Conservation (phyloP, 2,113 vertebrate species). For the Hiodon tergisus region DNA sequence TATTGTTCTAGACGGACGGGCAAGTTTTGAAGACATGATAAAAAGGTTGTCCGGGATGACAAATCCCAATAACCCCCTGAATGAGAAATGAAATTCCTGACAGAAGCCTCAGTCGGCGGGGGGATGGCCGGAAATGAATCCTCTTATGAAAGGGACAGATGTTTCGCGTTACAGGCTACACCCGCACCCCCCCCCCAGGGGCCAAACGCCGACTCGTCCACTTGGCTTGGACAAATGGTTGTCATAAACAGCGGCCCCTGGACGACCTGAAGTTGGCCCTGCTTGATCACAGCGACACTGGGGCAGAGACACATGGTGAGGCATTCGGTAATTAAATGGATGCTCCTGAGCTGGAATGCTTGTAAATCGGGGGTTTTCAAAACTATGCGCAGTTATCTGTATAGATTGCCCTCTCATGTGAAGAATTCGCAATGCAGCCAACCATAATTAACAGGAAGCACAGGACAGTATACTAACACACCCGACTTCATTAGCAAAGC, state of each 20-base stretch:
- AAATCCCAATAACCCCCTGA: constrained; percentile 44
- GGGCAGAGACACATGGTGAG: constrained; percentile 69
- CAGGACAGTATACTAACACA: not conserved
- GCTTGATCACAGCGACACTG: constrained; percentile 64
- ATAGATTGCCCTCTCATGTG: constrained; percentile 42
- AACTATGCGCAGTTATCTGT: constrained; percentile 58
- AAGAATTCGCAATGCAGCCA: constrained; percentile 58
- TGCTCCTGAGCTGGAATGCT: constrained; percentile 52
- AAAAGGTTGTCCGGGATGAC: constrained; percentile 37
- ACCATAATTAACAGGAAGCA: constrained; percentile 58
- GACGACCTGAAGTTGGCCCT: constrained; percentile 66
- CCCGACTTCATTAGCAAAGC: too few relatives aligned
- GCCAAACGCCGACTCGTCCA: constrained; percentile 74
- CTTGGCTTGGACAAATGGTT: constrained; percentile 33
- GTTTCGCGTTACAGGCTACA: constrained; percentile 74
- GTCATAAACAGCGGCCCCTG: constrained; percentile 62
- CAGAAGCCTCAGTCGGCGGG: constrained; percentile 56
- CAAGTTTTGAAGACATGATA: constrained; percentile 30
- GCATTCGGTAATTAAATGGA: constrained; percentile 64
- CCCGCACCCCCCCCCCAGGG: constrained; percentile 65
- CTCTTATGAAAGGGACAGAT: constrained; percentile 80
- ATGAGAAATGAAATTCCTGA: constrained; percentile 59
- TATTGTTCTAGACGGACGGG: constrained; percentile 5
- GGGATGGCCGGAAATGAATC: constrained; percentile 73
- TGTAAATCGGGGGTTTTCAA: constrained; percentile 71